These are phyloP conservation scores for Metallyticus violacea DNA, from an alignment of 2,888 invertebrate genomes.

Conservation along the genomic window DNA sequence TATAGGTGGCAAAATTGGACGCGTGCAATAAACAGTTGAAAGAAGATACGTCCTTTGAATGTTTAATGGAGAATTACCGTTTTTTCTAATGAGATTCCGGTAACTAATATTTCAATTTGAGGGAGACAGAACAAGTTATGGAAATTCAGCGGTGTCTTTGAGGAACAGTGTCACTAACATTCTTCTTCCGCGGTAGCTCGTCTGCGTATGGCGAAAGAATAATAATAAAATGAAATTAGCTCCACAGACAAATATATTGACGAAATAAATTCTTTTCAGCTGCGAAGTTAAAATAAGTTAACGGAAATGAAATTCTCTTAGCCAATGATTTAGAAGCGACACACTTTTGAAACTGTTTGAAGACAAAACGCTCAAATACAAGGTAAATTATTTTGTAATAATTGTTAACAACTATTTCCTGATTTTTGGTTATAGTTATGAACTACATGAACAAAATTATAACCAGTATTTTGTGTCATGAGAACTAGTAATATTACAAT, in stretches of 20 bases:
- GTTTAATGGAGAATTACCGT: not conserved
- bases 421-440: too few species aligned
- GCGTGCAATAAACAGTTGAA: not conserved
- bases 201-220: not conserved
- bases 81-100: not conserved
- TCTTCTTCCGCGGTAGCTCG: not conserved
- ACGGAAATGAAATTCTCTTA: not conserved
- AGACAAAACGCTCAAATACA: too few species aligned
- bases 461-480: too few species aligned
- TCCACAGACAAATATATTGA: not conserved
- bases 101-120: not conserved
- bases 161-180: not conserved
- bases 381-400: too few species aligned
- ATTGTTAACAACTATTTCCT: too few species aligned
- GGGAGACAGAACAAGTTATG: not conserved
- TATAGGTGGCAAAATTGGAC: not conserved
- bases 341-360: too few species aligned
- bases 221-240: not conserved
- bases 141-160: not conserved
- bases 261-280: not conserved
- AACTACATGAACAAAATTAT: too few species aligned
- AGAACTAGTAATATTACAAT: too few species aligned
- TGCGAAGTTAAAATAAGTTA: too few species aligned
- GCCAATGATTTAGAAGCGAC: not conserved
- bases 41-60: not conserved